A percentile compares a stretch with the other conserved stretches of the same genome.
Evolutionary conservation across 2,888 invertebrate species (phyloP).

Genomic region (Leptothorax acervorum): DNA sequence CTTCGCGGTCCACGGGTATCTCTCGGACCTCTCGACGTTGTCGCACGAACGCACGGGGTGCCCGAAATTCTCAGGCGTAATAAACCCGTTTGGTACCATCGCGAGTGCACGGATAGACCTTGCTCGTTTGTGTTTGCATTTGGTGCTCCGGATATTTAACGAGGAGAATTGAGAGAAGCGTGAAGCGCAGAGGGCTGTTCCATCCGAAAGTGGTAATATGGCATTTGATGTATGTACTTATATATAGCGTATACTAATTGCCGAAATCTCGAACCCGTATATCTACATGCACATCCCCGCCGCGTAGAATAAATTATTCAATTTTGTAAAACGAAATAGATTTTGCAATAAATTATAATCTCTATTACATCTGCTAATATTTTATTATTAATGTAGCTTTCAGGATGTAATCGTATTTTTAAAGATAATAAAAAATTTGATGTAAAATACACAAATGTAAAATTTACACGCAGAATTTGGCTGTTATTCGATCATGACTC

Average conservation of each 20-base stretch:
- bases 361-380: not conserved
- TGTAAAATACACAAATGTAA: not conserved
- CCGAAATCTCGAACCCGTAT: not conserved
- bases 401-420: not conserved
- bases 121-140: not conserved
- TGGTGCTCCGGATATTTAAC: not conserved
- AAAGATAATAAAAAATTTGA: not conserved
- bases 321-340: not conserved
- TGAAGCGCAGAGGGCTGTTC: not conserved
- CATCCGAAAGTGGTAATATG: slow-evolving; percentile 34
- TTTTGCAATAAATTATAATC: not conserved
- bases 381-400: not conserved
- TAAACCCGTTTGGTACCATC: not conserved
- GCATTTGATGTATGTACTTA: not conserved
- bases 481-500: not conserved
- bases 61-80: slow-evolving; percentile 25
- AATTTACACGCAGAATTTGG: not conserved
- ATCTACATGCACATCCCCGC: not conserved
- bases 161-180: not conserved
- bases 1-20: not conserved
- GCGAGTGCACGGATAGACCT: not conserved
- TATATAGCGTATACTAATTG: not conserved
- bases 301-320: not conserved
- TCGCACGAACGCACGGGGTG: not conserved
- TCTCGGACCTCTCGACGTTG: not conserved